phyloP scores from a whole-genome alignment of 2,113 vertebrate genomes.

The Chaetodon trifascialis region DNA sequence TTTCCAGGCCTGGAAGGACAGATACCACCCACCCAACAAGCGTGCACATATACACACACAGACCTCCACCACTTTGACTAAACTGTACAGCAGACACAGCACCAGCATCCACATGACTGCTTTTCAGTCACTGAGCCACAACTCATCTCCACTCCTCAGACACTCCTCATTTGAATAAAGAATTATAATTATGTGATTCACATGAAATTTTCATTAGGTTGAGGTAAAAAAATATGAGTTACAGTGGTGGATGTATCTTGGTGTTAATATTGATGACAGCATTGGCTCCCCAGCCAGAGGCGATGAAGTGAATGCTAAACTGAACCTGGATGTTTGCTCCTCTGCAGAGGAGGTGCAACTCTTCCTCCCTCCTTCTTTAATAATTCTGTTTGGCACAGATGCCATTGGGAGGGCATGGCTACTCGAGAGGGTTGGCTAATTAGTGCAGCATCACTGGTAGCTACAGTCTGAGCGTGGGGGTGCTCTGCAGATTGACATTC shows the following conservation, averaged over 20 bases:
- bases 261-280: constrained; percentile 76
- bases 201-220: constrained; percentile 74
- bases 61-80: background rate
- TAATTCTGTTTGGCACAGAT: constrained; percentile 80
- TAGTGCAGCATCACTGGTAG: constrained; percentile 74
- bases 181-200: constrained; percentile 67
- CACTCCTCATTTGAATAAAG: constrained; percentile 60
- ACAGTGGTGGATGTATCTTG: constrained; percentile 59
- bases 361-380: constrained; percentile 69
- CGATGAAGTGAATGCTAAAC: constrained; percentile 64
- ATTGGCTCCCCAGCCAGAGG: constrained; percentile 48
- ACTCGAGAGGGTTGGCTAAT: constrained; percentile 76
- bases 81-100: constrained; percentile 15
- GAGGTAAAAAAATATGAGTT: constrained; percentile 47
- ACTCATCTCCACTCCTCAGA: constrained; percentile 53
- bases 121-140: constrained; percentile 41
- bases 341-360: constrained; percentile 64
- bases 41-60: background rate
- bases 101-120: constrained; percentile 29
- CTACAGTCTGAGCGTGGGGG: constrained; percentile 66
- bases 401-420: constrained; percentile 69
- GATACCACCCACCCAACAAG: background rate
- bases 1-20: constrained; percentile 40
- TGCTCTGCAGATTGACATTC: constrained; percentile 73
- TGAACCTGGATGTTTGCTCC: constrained; percentile 60